Evolutionary conservation across 2,888 invertebrate species (phyloP).

Genomic region (Dicyrtomina minuta): DNA sequence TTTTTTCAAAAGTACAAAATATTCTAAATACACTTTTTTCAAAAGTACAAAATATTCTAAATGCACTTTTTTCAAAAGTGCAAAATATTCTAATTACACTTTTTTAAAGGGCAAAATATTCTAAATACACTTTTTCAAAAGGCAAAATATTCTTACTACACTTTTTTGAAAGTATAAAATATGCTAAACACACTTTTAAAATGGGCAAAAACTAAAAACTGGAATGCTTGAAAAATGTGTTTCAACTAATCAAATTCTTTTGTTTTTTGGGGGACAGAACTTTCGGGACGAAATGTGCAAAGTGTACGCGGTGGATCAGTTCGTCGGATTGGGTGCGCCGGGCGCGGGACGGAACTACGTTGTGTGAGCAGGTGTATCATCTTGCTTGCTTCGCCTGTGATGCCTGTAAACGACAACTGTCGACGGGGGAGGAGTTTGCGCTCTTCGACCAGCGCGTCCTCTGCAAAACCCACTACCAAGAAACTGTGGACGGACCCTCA

Average conservation of each 20-base stretch:
- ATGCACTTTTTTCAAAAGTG: too few relatives aligned
- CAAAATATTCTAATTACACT: too few relatives aligned
- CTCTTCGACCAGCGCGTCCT: conserved; percentile 61
- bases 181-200: background rate
- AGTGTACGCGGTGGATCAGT: conserved; percentile 61
- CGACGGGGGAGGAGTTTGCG: conserved; percentile 62
- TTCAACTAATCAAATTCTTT: background rate
- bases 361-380: conserved; percentile 50
- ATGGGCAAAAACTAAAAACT: too few relatives aligned
- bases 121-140: too few relatives aligned
- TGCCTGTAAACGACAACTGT: conserved; percentile 57
- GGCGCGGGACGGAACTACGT: conserved; percentile 40
- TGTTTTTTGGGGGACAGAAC: conserved; percentile 56
- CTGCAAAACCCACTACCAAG: conserved; percentile 64
- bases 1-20: too few relatives aligned
- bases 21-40: too few relatives aligned
- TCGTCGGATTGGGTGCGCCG: conserved; percentile 58
- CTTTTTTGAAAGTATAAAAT: too few relatives aligned
- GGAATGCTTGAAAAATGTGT: background rate
- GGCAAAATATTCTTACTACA: too few relatives aligned
- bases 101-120: too few relatives aligned
- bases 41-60: too few relatives aligned
- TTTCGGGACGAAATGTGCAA: conserved; percentile 62
- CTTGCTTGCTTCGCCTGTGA: conserved; percentile 57
- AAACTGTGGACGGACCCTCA: conserved; percentile 57